phyloP scores from a whole-genome alignment of 2,888 invertebrate genomes.

The Synergus gifuensis region DNA sequence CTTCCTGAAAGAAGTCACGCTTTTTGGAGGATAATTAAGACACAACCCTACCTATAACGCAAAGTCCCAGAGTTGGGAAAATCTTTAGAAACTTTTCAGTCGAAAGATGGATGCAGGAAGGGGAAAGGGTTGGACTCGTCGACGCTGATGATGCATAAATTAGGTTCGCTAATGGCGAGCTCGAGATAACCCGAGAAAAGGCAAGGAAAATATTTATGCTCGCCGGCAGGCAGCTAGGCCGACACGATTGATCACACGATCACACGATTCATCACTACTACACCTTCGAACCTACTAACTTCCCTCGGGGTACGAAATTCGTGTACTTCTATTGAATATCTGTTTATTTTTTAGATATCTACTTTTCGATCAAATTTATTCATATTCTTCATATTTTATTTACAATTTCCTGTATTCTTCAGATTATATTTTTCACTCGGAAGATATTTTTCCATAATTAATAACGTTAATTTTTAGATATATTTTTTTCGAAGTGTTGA shows the following conservation, averaged over 20 bases:
- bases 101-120: constrained; percentile 72
- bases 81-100: constrained; percentile 74
- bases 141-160: constrained; percentile 75
- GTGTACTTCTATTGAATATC: constrained; percentile 1
- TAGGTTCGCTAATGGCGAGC: constrained; percentile 73
- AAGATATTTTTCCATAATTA: too few relatives aligned
- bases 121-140: constrained; percentile 68
- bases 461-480: too few relatives aligned
- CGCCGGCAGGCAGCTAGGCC: constrained; percentile 45
- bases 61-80: constrained; percentile 55
- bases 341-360: background rate
- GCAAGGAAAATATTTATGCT: constrained; percentile 68
- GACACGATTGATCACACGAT: constrained; percentile 55
- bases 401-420: too few relatives aligned
- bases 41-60: constrained; percentile 51
- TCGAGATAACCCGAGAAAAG: constrained; percentile 63
- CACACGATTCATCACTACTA: constrained; percentile 15
- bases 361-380: background rate
- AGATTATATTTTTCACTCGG: too few relatives aligned
- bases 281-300: background rate
- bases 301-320: background rate
- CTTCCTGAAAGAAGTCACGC: constrained; percentile 57
- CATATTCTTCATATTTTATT: background rate
- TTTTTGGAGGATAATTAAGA: constrained; percentile 70
- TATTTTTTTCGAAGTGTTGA: background rate